phyloP scores from a whole-genome alignment of 2,113 vertebrate genomes.

The Ginglymostoma cirratum region DNA sequence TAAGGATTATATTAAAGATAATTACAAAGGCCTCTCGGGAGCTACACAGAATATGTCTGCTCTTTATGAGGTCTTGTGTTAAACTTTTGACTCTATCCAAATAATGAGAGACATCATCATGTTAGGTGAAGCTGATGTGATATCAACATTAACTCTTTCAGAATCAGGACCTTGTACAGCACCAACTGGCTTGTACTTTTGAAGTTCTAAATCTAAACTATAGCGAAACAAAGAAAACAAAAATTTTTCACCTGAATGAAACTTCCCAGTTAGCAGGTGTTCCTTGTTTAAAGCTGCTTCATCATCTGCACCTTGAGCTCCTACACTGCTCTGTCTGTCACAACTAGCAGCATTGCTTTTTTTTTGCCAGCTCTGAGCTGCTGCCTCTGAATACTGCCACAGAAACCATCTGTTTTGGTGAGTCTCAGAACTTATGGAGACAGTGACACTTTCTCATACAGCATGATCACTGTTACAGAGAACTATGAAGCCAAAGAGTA shows the following conservation, averaged over 20 bases:
- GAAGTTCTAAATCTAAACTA: neutral
- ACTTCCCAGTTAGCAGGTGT: neutral
- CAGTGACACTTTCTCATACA: neutral
- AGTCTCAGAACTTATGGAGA: neutral
- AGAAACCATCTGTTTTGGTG: neutral
- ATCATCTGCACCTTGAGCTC: too few species aligned
- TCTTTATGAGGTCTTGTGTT: too few species aligned
- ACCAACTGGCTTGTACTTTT: neutral
- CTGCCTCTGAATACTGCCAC: neutral
- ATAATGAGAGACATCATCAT: too few species aligned
- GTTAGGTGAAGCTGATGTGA: too few species aligned
- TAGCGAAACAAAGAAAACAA: neutral
- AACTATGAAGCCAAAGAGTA: neutral
- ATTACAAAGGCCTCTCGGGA: too few species aligned
- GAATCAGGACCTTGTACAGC: too few species aligned
- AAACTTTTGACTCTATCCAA: too few species aligned
- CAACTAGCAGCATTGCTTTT: neutral
- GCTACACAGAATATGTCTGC: too few species aligned
- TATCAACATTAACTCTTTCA: too few species aligned
- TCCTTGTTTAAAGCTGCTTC: neutral
- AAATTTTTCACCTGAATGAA: neutral
- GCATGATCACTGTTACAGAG: neutral
- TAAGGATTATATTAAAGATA: too few species aligned
- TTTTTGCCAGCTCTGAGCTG: neutral
- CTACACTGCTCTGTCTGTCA: too few species aligned